phyloP scores from a whole-genome alignment of 2,888 invertebrate genomes.

The Pammene fasciana region DNA sequence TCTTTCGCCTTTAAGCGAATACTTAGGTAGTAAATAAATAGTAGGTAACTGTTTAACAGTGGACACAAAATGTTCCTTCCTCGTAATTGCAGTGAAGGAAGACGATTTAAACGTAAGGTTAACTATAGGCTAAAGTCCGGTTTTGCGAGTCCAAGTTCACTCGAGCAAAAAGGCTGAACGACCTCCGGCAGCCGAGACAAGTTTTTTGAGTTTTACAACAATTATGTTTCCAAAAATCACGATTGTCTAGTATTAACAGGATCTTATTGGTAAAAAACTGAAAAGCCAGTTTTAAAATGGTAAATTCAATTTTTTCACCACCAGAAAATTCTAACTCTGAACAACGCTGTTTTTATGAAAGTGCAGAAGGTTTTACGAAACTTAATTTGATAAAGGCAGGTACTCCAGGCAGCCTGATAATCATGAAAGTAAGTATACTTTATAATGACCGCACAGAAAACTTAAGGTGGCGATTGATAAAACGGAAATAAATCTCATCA shows the following conservation, averaged over 20 bases:
- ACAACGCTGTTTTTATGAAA: too few relatives aligned
- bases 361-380: too few relatives aligned
- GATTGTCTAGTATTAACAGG: not conserved
- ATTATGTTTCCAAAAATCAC: conserved; percentile 14
- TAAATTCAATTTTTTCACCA: too few relatives aligned
- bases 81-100: conserved; percentile 24
- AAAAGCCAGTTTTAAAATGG: not conserved
- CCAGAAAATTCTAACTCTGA: too few relatives aligned
- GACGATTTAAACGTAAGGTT: conserved; percentile 25
- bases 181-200: conserved; percentile 26
- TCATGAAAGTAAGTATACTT: not conserved
- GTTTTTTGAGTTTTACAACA: conserved; percentile 19
- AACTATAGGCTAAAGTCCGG: conserved; percentile 32
- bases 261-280: not conserved
- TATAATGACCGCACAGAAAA: not conserved
- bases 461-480: conserved; percentile 2
- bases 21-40: not conserved
- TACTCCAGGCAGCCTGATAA: not conserved
- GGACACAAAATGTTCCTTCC: conserved; percentile 11
- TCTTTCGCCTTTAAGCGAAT: conserved; percentile 37
- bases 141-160: conserved; percentile 36
- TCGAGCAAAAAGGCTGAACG: conserved; percentile 22
- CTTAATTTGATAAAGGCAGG: too few relatives aligned
- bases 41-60: conserved; percentile 12
- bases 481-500: conserved; percentile 27